Evolutionary conservation across 2,113 vertebrate species (phyloP).

Genomic region (Heterocephalus glaber): DNA sequence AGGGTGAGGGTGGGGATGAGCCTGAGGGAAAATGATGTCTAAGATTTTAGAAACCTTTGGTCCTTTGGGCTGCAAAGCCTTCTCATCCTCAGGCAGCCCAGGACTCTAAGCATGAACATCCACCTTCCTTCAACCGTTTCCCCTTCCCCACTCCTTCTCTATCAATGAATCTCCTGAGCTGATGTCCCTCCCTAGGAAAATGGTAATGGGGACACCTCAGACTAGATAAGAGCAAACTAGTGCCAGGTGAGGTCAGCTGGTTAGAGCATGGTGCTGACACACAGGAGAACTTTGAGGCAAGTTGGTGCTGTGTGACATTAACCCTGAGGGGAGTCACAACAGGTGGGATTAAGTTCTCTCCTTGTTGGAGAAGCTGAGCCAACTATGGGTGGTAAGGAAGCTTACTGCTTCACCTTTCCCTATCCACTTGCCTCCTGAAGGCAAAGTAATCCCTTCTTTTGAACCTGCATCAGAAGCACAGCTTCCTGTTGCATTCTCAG

Average conservation of each 20-base stretch:
- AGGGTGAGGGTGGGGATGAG: background rate
- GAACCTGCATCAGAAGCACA: background rate
- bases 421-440: background rate
- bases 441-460: background rate
- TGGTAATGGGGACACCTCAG: background rate
- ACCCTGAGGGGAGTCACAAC: too few species aligned
- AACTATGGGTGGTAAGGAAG: accelerated
- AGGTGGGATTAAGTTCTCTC: background rate
- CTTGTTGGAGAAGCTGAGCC: background rate
- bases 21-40: background rate
- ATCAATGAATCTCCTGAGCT: background rate
- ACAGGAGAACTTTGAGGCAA: background rate
- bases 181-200: background rate
- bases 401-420: background rate
- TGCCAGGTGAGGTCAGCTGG: background rate
- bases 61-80: background rate
- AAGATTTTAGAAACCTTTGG: background rate
- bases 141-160: background rate
- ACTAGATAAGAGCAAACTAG: background rate
- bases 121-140: background rate
- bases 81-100: background rate
- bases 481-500: background rate
- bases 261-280: background rate
- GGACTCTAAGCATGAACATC: too few species aligned
- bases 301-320: background rate